Percentiles rank a stretch among this genome's conserved stretches.
phyloP scores from a whole-genome alignment of 1,140 invertebrate genomes.

The Leptopilina clavipes region DNA sequence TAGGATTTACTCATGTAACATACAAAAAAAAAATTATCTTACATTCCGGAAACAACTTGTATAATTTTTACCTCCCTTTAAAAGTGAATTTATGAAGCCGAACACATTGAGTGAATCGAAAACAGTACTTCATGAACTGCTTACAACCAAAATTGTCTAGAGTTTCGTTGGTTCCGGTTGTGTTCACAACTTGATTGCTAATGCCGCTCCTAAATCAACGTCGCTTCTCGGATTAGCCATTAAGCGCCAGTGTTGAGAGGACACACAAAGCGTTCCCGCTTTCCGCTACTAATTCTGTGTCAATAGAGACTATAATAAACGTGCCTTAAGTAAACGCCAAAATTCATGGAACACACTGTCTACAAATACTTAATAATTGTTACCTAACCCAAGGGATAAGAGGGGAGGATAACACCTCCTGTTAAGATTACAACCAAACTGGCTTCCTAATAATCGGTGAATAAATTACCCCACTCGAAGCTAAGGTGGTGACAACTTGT shows the following conservation, averaged over 20 bases:
- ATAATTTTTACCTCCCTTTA: too few species aligned
- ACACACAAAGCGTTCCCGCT: conserved; percentile 48
- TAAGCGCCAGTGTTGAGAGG: conserved; percentile 51
- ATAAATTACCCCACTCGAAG: too few species aligned
- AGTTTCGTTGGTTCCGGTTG: conserved; percentile 36
- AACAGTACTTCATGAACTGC: neutral
- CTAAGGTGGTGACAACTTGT: too few species aligned
- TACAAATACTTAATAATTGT: neutral
- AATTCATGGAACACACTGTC: neutral
- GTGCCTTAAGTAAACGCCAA: conserved; percentile 14
- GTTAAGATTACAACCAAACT: too few species aligned
- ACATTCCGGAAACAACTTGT: too few species aligned
- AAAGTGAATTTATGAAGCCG: too few species aligned
- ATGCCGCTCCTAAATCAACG: conserved; percentile 61
- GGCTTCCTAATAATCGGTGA: too few species aligned
- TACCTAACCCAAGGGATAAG: neutral
- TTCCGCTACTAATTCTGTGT: conserved; percentile 48
- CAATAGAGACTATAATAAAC: conserved; percentile 29
- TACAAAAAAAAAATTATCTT: too few species aligned
- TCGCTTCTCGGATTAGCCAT: conserved; percentile 55
- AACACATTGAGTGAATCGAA: neutral
- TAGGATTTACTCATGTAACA: too few species aligned
- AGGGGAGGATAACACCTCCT: neutral
- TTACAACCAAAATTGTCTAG: conserved; percentile 8
- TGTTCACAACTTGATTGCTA: conserved; percentile 59